These are phyloP conservation scores for Lathamus discolor DNA, from an alignment of 2,113 vertebrate species.

Conservation along the genomic window DNA sequence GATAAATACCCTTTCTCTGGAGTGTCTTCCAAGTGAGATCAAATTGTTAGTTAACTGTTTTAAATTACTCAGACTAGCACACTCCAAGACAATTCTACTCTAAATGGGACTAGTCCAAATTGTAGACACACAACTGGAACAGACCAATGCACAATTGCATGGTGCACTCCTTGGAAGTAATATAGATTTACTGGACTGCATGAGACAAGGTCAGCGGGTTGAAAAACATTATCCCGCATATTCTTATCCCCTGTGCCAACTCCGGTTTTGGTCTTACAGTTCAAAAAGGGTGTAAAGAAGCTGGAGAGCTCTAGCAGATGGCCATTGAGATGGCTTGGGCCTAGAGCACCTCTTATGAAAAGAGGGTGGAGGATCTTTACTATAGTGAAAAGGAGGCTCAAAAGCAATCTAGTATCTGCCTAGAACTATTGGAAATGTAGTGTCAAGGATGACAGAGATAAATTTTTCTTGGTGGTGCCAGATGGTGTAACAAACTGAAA, in stretches of 20 bases:
- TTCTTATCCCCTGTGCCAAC: background rate
- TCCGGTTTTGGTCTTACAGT: background rate
- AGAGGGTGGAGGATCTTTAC: background rate
- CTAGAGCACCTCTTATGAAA: background rate
- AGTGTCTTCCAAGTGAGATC: background rate
- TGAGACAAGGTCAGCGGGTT: background rate
- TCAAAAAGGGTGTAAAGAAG: background rate
- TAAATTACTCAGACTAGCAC: background rate
- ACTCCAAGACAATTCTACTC: background rate
- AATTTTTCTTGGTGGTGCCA: background rate
- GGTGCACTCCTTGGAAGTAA: background rate
- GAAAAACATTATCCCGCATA: background rate
- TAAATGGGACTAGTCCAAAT: background rate
- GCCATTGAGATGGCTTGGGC: background rate
- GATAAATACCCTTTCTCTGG: background rate
- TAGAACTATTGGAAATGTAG: background rate
- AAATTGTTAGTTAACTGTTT: background rate
- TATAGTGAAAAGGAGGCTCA: background rate
- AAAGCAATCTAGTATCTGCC: background rate
- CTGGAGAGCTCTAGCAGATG: background rate
- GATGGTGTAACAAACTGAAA: background rate
- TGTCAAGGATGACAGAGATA: background rate
- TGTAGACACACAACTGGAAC: background rate
- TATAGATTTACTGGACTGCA: background rate
- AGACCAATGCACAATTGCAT: background rate